These are phyloP conservation scores for Cossypha dichroa DNA, from an alignment of 2,797 vertebrate species.

Conservation along the genomic window DNA sequence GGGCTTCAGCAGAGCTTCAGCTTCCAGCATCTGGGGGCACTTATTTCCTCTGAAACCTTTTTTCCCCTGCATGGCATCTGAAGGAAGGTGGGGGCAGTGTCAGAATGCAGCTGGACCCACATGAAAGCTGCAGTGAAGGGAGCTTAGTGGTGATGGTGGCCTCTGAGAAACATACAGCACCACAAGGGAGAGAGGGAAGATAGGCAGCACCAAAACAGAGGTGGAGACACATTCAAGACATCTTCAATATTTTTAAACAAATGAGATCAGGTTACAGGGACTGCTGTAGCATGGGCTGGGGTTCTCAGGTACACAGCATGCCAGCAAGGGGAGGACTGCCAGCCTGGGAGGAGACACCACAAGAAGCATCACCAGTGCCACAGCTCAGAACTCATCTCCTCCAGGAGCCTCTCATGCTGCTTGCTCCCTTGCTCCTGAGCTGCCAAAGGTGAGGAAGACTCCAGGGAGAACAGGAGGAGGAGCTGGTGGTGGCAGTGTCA, in stretches of 20 bases:
- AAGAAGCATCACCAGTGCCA: background rate
- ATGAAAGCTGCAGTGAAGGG: background rate
- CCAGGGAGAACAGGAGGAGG: background rate
- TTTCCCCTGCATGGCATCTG: background rate
- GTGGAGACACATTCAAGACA: background rate
- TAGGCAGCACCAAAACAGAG: background rate
- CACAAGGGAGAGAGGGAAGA: background rate
- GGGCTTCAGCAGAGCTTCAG: background rate
- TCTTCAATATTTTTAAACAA: accelerated
- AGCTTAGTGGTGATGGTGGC: background rate
- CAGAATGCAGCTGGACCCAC: background rate
- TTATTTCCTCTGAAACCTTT: background rate
- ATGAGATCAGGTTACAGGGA: background rate
- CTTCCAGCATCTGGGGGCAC: background rate
- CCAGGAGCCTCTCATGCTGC: background rate
- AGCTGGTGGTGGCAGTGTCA: background rate
- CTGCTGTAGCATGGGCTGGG: background rate
- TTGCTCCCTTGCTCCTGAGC: background rate
- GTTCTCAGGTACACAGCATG: background rate
- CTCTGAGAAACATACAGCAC: constrained; percentile 31
- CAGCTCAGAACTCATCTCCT: background rate
- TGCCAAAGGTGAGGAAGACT: background rate
- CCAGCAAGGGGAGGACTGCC: background rate
- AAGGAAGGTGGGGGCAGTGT: background rate
- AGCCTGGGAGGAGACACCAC: background rate